Base-by-base conservation (phyloP, 2,797 vertebrate genomes). In the Cossypha heuglini region DNA sequence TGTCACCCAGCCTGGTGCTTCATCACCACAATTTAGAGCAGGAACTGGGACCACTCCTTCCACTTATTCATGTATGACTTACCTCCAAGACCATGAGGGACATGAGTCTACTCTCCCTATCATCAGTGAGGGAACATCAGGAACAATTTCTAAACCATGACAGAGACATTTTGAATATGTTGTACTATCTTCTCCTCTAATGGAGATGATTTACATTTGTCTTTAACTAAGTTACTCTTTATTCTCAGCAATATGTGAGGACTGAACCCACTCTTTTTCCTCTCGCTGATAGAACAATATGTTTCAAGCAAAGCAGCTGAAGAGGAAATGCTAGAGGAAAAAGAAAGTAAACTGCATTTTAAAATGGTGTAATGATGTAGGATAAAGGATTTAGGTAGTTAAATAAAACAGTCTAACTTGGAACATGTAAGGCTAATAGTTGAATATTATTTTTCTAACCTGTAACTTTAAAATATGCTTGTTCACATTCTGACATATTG, bases 391-490 rank as follows among this genome's bases (percentile, higher is more conserved):
- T 43, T 28, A 78, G 18, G 28, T 66, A 6, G 10, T 33, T 83
- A 25, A 85, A 82, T 90, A 24, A 24, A 73, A 61, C 12, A 71
- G 16, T 58, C 90, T 67, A 74, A 22, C 35, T 75, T 75, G n/a
- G 33, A 74, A 49, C 19, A 0, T 46, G 5, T 78, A 67, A 66
- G 17, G 35, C 3, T 16, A 82, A 46, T 29, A 78, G 20, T 10
- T 52, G 10, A 84, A 58, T 45, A 35, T 5, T 49, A 15, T 21
- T 72, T 90, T 76, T 90, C 75, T 94, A 66, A 62, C 22, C 12
- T 74, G 37, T 59, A 40, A n/a, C 84, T 96, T 93, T 61, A 80
- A 96, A 95, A 93, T 90, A 77, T 48, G 22, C 33, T 82, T 90
- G 26, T 69, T 93, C 24, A 3, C 78, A 77, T 12, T 72, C 37